phyloP scores from a whole-genome alignment of 1,140 invertebrate genomes.

The Eufriesea mexicana region DNA sequence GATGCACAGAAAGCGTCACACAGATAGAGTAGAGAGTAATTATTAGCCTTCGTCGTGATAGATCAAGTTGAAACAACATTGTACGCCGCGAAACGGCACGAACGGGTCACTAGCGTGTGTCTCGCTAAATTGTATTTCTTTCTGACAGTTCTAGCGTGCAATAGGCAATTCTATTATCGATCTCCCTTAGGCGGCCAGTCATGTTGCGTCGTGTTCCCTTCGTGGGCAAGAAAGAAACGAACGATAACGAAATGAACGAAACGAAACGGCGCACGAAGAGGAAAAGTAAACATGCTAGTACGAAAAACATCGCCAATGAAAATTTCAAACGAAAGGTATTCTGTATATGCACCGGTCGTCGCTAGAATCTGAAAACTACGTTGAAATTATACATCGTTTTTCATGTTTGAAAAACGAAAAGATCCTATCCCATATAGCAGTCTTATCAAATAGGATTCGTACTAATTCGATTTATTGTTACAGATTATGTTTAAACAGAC shows the following conservation, averaged over 20 bases:
- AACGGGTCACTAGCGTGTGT: slow-evolving; percentile 30
- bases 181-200: slow-evolving; percentile 46
- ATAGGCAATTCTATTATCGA: slow-evolving; percentile 79
- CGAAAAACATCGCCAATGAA: background rate
- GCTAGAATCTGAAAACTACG: background rate
- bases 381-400: background rate
- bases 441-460: fast-evolving
- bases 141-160: slow-evolving; percentile 73
- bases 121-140: slow-evolving; percentile 71
- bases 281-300: background rate
- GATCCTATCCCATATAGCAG: too few relatives aligned
- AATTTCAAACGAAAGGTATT: background rate
- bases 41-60: slow-evolving; percentile 37
- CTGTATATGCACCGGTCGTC: background rate
- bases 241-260: background rate
- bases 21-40: slow-evolving; percentile 19
- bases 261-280: background rate
- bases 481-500: background rate
- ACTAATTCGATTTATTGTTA: background rate
- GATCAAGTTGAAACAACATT: slow-evolving; percentile 26
- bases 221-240: background rate
- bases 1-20: slow-evolving; percentile 14
- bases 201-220: background rate
- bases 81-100: background rate
- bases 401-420: too few relatives aligned